These are phyloP conservation scores for Phasianus colchicus DNA, from an alignment of 2,113 vertebrate species.

Conservation along the genomic window DNA sequence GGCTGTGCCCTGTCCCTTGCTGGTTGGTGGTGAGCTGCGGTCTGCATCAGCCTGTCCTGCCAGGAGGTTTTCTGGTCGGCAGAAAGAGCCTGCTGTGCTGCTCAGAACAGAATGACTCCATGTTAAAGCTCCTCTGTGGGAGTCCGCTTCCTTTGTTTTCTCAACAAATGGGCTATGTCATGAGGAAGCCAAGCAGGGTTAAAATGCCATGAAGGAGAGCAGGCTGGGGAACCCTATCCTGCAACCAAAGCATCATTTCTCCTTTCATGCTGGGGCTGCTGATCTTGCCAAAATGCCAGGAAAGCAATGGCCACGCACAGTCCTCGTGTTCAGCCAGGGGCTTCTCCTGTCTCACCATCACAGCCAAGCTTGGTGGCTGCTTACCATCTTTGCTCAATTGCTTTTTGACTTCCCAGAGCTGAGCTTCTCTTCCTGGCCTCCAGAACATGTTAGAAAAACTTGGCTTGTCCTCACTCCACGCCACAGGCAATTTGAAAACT, in stretches of 20 bases:
- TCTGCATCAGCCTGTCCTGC: not conserved
- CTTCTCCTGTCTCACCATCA: not conserved
- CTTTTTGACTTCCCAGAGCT: not conserved
- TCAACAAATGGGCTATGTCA: not conserved
- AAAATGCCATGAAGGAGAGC: not conserved
- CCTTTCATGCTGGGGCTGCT: not conserved
- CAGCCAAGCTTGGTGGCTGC: accelerated
- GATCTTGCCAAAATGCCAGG: not conserved
- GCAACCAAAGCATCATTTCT: not conserved
- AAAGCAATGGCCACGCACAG: accelerated
- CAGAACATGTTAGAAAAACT: not conserved
- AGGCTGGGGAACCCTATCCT: not conserved
- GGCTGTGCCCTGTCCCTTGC: not conserved
- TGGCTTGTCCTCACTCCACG: not conserved
- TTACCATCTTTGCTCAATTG: accelerated
- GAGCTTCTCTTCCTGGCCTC: not conserved
- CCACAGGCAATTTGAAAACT: not conserved
- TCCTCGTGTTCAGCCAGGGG: not conserved
- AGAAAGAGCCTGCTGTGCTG: not conserved
- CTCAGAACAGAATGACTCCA: not conserved
- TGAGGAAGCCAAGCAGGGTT: accelerated
- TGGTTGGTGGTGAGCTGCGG: accelerated
- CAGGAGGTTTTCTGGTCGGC: not conserved
- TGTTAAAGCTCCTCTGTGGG: not conserved
- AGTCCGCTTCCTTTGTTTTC: not conserved